Conservation (phyloP, 2,113 vertebrate species). For the Lucifuga dentata region DNA sequence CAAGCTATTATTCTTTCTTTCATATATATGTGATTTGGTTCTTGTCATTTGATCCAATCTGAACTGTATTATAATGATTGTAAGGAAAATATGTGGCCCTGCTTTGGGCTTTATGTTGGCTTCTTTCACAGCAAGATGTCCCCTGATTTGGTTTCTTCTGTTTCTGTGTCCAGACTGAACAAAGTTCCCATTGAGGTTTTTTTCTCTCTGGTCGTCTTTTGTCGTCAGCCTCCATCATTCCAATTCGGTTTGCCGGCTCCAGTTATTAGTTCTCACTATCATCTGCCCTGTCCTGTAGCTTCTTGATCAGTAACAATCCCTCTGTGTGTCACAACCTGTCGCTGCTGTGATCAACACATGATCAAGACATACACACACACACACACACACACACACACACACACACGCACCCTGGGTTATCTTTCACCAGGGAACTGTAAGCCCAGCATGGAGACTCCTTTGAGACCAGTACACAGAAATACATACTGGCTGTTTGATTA, state of each 20-base stretch:
- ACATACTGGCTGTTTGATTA: slow-evolving; percentile 55
- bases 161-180: slow-evolving; percentile 17
- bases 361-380: slow-evolving; percentile 50
- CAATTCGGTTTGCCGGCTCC: background rate
- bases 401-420: background rate
- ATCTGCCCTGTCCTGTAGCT: slow-evolving; percentile 18
- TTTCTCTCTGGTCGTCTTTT: background rate
- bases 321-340: slow-evolving; percentile 22
- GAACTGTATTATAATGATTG: slow-evolving; percentile 16
- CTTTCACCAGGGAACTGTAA: slow-evolving; percentile 48
- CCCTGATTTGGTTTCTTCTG: slow-evolving; percentile 1
- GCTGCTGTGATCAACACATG: slow-evolving; percentile 47
- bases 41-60: slow-evolving; percentile 20
- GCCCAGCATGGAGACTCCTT: slow-evolving; percentile 49
- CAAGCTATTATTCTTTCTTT: slow-evolving; percentile 23
- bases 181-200: slow-evolving; percentile 14
- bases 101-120: slow-evolving; percentile 2
- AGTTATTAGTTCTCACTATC: slow-evolving; percentile 15
- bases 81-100: background rate
- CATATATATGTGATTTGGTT: background rate
- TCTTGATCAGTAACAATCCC: slow-evolving; percentile 38
- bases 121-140: slow-evolving; percentile 17
- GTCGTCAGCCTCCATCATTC: background rate
- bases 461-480: slow-evolving; percentile 60
- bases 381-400: background rate